Evolutionary conservation across 2,888 invertebrate species (phyloP), one percentile per base, ranked within the genome.

Genomic region (Leucania comma): DNA sequence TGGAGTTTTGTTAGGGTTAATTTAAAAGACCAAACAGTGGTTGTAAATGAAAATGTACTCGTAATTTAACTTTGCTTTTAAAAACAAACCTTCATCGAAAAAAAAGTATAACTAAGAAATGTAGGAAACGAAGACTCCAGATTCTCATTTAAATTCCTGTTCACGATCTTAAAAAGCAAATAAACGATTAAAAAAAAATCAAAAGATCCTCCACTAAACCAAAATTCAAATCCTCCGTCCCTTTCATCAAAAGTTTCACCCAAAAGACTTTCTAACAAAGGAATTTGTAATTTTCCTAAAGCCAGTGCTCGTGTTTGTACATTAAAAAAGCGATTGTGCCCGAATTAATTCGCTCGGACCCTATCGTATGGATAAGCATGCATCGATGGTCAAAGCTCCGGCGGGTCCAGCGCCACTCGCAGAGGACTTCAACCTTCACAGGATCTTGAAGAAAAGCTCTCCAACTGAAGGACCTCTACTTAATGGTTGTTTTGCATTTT

Each of bases 281-380:
- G 86, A 80, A 85, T 85, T 78, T 71, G 75, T 78, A 86, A 85
- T 85, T 82, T 85, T 72, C 80, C 42, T 81, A 62, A 78, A 57
- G 61, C 75, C 69, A 73, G 57, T 67, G 72, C 67, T 35, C 62
- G 66, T 77, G 86, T 81, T 70, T 73, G 75, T 72, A 75, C 77
- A 84, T 85, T 85, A 80, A 86, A 85, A 85, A 85, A 83, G 74
- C 78, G 85, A 83, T 84, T 84, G 81, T 82, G 72, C 74, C 73
- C 70, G 76, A 81, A 86, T 83, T 82, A 84, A 83, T 84, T 81
- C 67, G 59, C 29, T 57, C 61, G 75, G 78, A 68, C 78, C 75
- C 67, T 72, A 85, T 81, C 82, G 64, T 77, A 68, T 68, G 79
- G 77, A 79, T 72, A 73, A 73, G 77, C 79, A 86, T 86, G 83